A percentile compares a stretch with the other conserved stretches of the same genome.
These are phyloP conservation scores for Ptilorrhoa leucosticta DNA, from an alignment of 2,113 vertebrate species.

Conservation along the genomic window DNA sequence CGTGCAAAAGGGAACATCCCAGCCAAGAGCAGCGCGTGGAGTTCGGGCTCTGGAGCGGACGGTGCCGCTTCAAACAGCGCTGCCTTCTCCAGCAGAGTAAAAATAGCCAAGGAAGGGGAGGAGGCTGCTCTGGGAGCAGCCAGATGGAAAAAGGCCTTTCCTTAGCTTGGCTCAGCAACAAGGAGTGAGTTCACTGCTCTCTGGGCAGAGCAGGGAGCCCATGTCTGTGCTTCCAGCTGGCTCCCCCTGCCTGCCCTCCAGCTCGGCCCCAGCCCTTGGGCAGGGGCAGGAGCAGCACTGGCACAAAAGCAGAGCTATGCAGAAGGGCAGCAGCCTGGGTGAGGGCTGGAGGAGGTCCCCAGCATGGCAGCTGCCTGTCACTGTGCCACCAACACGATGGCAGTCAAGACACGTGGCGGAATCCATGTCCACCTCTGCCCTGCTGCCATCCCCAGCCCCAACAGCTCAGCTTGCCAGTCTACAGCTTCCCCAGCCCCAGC, in stretches of 20 bases:
- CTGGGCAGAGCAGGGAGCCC: neutral
- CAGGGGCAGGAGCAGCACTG: neutral
- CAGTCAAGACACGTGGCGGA: rapidly evolving
- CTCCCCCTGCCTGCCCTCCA: neutral
- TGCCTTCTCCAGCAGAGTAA: constrained; percentile 28
- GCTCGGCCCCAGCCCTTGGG: neutral
- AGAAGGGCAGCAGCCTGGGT: neutral
- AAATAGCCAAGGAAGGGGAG: constrained; percentile 40
- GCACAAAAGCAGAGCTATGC: neutral
- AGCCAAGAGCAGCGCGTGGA: neutral
- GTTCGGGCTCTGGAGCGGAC: neutral
- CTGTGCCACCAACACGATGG: rapidly evolving
- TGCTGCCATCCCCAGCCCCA: neutral
- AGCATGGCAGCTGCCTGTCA: neutral
- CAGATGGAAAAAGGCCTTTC: constrained; percentile 25
- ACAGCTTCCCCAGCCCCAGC: neutral
- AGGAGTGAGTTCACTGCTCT: constrained; percentile 5
- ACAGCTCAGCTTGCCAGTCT: neutral
- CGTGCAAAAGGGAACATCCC: neutral
- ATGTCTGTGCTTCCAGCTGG: neutral
- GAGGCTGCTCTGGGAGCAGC: neutral
- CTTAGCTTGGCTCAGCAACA: constrained; percentile 3
- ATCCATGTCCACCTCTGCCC: neutral
- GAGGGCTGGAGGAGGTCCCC: neutral
- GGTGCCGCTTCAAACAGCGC: neutral